phyloP scores from a whole-genome alignment of 2,113 vertebrate genomes.

The Pteronura brasiliensis region DNA sequence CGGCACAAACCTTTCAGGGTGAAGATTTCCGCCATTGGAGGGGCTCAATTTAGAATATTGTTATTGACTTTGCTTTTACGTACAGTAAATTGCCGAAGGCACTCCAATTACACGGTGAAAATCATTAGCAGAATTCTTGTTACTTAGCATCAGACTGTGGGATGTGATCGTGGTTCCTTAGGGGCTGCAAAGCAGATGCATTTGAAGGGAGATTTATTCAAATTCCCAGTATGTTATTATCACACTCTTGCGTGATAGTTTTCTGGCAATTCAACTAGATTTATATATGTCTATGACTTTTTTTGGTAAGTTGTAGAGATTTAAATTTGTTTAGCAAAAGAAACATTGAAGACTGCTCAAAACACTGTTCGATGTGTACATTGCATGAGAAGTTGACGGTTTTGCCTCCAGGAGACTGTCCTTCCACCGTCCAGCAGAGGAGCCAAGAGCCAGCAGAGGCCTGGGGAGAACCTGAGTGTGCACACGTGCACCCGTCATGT shows the following conservation, averaged over 20 bases:
- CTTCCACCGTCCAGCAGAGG: background rate
- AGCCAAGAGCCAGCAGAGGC: background rate
- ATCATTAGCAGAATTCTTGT: constrained; percentile 19
- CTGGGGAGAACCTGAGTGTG: background rate
- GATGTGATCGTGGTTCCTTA: background rate
- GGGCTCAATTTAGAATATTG: background rate
- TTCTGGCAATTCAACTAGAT: background rate
- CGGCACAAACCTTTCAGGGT: background rate
- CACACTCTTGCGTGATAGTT: background rate
- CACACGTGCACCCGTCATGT: fast-evolving
- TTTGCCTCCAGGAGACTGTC: background rate
- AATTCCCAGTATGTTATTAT: background rate
- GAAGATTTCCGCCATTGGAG: background rate
- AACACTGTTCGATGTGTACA: no score
- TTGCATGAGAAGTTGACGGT: background rate
- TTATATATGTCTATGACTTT: background rate
- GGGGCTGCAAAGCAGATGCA: background rate
- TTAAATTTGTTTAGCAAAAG: constrained; percentile 18
- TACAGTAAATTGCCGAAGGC: background rate
- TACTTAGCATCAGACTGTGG: background rate
- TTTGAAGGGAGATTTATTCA: constrained; percentile 17
- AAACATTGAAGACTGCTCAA: background rate
- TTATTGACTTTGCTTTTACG: background rate
- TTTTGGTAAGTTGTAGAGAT: background rate
- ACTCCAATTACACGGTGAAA: background rate